Conservation (phyloP, 2,797 vertebrate genomes). For the Rousettus madagascariensis region DNA sequence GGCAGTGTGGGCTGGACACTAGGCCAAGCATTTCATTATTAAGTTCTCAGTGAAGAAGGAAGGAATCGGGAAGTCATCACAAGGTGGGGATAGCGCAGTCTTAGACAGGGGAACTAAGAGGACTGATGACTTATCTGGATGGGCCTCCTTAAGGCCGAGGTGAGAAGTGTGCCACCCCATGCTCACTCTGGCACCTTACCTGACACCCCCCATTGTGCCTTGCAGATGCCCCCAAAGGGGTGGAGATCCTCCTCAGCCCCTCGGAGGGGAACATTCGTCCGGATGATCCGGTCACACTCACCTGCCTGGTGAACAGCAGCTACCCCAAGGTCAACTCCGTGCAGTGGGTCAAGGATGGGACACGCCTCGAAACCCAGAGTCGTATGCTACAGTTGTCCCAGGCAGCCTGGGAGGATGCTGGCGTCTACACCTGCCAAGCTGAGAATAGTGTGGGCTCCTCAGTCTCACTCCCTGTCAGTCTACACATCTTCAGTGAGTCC, state of each 20-base stretch:
- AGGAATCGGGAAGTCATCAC: not conserved
- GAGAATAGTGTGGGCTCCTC: conserved; percentile 66
- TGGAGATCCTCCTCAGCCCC: conserved; percentile 46
- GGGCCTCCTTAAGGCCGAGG: not conserved
- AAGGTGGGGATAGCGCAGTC: not conserved
- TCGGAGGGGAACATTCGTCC: conserved; percentile 70
- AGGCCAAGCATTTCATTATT: not conserved
- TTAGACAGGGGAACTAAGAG: not conserved
- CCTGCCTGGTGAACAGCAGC: conserved; percentile 82
- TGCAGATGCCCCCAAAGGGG: conserved; percentile 81
- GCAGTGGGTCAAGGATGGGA: conserved; percentile 82
- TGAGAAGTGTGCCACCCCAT: not conserved
- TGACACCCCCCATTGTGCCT: accelerated
- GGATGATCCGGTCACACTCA: conserved; percentile 74
- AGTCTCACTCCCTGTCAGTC: not conserved
- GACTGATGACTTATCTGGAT: not conserved
- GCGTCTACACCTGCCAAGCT: conserved; percentile 80
- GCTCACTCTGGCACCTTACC: too few relatives aligned
- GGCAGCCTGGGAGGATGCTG: conserved; percentile 61
- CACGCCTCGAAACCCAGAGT: accelerated
- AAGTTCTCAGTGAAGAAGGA: not conserved
- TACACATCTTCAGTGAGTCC: conserved; percentile 84
- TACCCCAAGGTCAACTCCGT: conserved; percentile 48
- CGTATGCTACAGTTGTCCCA: conserved; percentile 53
- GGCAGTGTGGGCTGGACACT: accelerated